Percentiles rank a stretch among this genome's conserved stretches.
Evolutionary conservation across 30 jellyfish, hydroid and myxozoan species (phyloP).

Genomic region (Hydractinia symbiolongicarpus): DNA sequence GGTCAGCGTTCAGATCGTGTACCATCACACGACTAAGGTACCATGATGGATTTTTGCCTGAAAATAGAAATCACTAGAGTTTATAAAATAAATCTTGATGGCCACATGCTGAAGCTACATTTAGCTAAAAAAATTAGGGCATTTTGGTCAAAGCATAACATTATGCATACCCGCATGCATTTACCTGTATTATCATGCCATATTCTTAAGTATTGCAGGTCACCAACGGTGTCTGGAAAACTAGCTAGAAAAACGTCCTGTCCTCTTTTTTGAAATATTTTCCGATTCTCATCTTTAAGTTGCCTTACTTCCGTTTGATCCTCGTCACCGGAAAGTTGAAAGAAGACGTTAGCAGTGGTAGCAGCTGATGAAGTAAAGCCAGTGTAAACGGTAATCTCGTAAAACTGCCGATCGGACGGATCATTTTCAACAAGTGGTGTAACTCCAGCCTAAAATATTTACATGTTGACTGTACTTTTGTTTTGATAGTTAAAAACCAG

Average conservation of each 20-base stretch:
- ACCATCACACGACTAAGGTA: constrained; percentile 71
- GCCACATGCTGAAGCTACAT: no score
- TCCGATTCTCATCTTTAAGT: constrained; percentile 41
- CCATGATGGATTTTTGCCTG: constrained; percentile 86
- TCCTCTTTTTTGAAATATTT: constrained; percentile 64
- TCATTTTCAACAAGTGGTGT: constrained; percentile 79
- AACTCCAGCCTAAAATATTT: constrained; percentile 76
- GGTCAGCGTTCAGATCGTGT: constrained; percentile 64
- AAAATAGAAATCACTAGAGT: not conserved
- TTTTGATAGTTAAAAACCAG: no score
- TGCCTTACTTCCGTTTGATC: constrained; percentile 78
- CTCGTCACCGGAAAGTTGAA: constrained; percentile 85
- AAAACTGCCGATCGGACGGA: constrained; percentile 67
- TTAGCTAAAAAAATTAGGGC: no score
- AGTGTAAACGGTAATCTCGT: constrained; percentile 85
- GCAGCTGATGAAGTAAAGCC: constrained; percentile 80
- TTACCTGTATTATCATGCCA: constrained; percentile 92
- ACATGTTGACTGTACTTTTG: no score
- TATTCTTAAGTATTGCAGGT: constrained; percentile 51
- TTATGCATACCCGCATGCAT: no score
- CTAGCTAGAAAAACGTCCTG: constrained; percentile 84
- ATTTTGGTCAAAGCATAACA: no score
- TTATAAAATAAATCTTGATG: not conserved
- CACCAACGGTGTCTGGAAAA: constrained; percentile 75
- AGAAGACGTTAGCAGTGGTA: constrained; percentile 77